Percentiles rank a stretch among this genome's conserved stretches.
Evolutionary conservation across 1,140 invertebrate species (phyloP).

Genomic region (Polypedilum pembai): DNA sequence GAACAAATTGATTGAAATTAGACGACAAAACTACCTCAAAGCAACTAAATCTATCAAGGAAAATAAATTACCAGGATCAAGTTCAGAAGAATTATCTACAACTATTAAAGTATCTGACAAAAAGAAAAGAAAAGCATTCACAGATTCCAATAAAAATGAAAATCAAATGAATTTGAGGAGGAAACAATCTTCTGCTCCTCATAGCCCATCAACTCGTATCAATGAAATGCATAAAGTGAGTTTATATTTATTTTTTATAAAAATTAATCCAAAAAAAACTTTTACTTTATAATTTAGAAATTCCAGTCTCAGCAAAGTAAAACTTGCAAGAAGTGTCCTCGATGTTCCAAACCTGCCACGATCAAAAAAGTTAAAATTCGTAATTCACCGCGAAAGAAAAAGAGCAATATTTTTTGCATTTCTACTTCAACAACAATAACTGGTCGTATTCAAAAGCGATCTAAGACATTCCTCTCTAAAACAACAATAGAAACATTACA

Average conservation of each 20-base stretch:
- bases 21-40: conserved; percentile 19
- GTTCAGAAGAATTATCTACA: not conserved
- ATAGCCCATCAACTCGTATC: not conserved
- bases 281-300: no score
- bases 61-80: not conserved
- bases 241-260: no score
- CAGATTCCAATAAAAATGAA: not conserved
- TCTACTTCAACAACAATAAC: not conserved
- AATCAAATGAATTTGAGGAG: not conserved
- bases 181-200: not conserved
- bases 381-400: not conserved
- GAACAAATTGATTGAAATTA: not conserved
- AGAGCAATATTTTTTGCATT: not conserved
- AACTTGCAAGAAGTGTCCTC: not conserved
- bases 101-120: not conserved
- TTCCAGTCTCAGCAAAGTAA: not conserved
- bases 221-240: not conserved
- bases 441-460: not conserved
- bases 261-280: no score
- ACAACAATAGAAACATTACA: not conserved
- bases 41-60: not conserved
- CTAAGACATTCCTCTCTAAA: not conserved
- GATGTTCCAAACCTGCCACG: not conserved
- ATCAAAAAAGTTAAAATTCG: not conserved
- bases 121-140: not conserved